These are phyloP conservation scores for Drosophila trapezifrons DNA, from an alignment of 1,140 invertebrate species.

Conservation along the genomic window DNA sequence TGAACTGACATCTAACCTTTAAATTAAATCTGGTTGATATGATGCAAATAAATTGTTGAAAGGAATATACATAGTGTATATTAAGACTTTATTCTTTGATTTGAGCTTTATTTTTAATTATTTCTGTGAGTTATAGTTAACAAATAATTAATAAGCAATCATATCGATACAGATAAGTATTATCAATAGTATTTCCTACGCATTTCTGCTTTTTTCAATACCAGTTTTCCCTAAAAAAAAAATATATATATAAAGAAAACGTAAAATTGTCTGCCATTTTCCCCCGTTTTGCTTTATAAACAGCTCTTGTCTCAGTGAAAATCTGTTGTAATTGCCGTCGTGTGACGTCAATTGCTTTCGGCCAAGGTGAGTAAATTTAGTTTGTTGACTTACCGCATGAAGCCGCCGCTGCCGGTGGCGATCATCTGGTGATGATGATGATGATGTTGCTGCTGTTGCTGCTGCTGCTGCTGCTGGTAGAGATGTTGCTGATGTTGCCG, in stretches of 20 bases:
- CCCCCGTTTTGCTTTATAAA: constrained; percentile 8
- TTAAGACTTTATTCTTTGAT: background rate
- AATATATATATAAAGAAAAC: constrained; percentile 11
- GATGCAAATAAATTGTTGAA: background rate
- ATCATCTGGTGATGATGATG: constrained; percentile 63
- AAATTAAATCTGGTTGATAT: constrained; percentile 6
- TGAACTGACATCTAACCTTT: background rate
- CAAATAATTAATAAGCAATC: too few species aligned
- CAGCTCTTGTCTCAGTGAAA: constrained; percentile 28
- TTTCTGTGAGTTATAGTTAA: too few species aligned
- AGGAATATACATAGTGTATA: too few species aligned
- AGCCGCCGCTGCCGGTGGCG: constrained; percentile 53
- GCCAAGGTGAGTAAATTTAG: constrained; percentile 54
- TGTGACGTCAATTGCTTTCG: constrained; percentile 62
- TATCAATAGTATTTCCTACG: background rate
- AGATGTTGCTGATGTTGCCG: constrained; percentile 80
- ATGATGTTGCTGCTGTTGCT: constrained; percentile 43
- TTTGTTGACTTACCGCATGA: constrained; percentile 80
- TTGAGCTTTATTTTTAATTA: background rate
- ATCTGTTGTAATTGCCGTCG: constrained; percentile 43
- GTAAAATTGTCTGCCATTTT: constrained; percentile 26
- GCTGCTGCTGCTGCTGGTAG: constrained; percentile 55
- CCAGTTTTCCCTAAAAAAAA: background rate
- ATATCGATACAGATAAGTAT: background rate
- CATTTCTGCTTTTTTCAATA: background rate